Base-by-base conservation (phyloP, 2,888 invertebrate genomes). In the Phlogophora meticulosa region DNA sequence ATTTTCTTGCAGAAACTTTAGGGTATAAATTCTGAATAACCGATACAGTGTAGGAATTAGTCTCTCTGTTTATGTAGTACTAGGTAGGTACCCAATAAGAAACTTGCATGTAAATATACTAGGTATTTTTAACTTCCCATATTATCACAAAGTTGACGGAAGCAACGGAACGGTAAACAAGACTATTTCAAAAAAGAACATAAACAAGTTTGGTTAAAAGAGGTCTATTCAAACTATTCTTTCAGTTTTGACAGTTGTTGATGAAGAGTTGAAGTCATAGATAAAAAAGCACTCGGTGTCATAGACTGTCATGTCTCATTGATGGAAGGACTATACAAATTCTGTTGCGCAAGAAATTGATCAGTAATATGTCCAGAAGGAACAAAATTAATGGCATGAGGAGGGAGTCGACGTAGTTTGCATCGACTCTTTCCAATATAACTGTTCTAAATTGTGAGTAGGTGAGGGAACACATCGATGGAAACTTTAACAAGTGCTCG, bases 361-460 rank as follows among this genome's bases (percentile, higher is more conserved):
- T 55, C 32, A 65, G 60, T 68, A 70, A 78, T 48, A 83, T 83
- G 81, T 61, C 43, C 45, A 61, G 45, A 3, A 65, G 28, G 24
- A 55, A 45, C 34, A 65, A 52, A 71, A 51, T 45, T 13, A 63
- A 51, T 45, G 43, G 57, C 28, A 64, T 59, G 43, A 74, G 67
- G 67, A 68, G 42, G 40, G 78, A 81, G 72, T 70, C 72, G 60
- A 70, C 52, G 32, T 83, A 72, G 34, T 24, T 28, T 38, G 36
- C 7, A 43, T 53, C 43, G 63, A 71, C 78, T 77, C 75, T 65
- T 67, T 66, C 61, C 56, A 45, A 46, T 24, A 17, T 24, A 24
- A 24, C n/a, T 43, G 20, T 53, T 71, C 70, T 22, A 81, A 81
- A 81, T 81, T 74, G 69, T 78, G 56, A 75, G 68, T 79, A 55